These are phyloP conservation scores for Hipposideros armiger DNA, from an alignment of 2,113 vertebrate species.

Conservation along the genomic window DNA sequence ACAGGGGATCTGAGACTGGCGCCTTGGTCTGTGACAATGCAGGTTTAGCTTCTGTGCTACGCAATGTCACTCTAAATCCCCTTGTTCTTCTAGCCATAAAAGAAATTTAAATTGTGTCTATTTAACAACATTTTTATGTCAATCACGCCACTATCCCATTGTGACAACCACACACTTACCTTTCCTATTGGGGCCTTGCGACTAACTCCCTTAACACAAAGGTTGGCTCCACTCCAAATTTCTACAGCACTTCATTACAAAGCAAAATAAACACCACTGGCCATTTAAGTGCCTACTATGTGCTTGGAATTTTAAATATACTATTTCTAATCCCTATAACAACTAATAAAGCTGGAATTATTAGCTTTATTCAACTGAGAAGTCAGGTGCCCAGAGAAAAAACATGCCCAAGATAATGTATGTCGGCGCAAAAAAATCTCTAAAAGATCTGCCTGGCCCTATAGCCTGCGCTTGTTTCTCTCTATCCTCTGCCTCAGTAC, in stretches of 20 bases:
- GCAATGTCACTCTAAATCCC: background rate
- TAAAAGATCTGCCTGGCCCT: background rate
- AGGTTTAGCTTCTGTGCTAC: background rate
- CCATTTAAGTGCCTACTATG: background rate
- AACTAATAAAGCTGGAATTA: conserved; percentile 19
- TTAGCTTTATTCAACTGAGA: background rate
- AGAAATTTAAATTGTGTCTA: background rate
- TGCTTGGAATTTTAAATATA: background rate
- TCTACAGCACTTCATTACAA: background rate
- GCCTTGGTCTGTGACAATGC: background rate
- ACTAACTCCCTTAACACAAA: background rate
- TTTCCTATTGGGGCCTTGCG: background rate
- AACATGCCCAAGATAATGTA: background rate
- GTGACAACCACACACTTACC: background rate
- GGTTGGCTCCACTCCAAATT: background rate
- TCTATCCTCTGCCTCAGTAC: background rate
- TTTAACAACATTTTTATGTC: background rate
- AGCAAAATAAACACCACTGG: conserved; percentile 21
- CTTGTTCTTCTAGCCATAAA: background rate
- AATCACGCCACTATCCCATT: background rate
- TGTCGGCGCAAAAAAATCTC: background rate
- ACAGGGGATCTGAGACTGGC: background rate
- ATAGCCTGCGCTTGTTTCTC: background rate
- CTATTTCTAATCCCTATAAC: background rate
- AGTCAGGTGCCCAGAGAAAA: background rate